Base-by-base conservation (phyloP, 2,113 vertebrate genomes). In the Corythornis madagascariensis region DNA sequence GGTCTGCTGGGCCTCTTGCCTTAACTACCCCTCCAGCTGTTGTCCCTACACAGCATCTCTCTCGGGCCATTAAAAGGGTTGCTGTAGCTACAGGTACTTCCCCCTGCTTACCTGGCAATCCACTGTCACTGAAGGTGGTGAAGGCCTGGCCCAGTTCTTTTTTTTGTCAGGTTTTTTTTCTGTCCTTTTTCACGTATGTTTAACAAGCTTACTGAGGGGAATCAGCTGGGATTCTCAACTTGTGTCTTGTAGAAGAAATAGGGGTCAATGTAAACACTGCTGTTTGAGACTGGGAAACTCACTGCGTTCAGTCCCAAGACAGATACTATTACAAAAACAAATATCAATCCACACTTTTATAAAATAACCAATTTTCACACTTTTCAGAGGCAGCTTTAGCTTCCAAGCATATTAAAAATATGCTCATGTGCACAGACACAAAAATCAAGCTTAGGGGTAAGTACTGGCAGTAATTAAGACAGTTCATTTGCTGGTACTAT, bases 1-100 rank as follows among this genome's bases (percentile, higher is more conserved):
- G 11, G 55, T 52, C 73, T 77, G 72, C 43, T 25, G 11, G 56
- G 65, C 92, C 83, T 94, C 75, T 71, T 83, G 88, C 96, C 96
- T 95, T 96, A 96, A 94, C 35, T 9, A 25, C n/a, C 75, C 42
- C 33, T 59, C 24, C 38, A 7, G 53, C 52, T 22, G 12, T 28
- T 26, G 31, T 22, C 69, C 43, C 64, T 6, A 7, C 26, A 3
- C 33, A 16, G 24, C 63, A n/a, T 70, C 35, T n/a, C 55, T 57
- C 67, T 56, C 9, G 64, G 69, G 73, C 52, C 31, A 11, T 4
- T 24, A 6, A 8, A n/a, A 42, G 35, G 52, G 7, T 38, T 50
- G 1, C 66, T 42, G 1, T 24, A 40, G 67, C 9, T 69, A 12
- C 31, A 33, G 50, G 35, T 8, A 24, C n/a, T 50, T 47, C 3